Conservation (phyloP, 2,888 invertebrate genomes). For the Cosmia trapezina region DNA sequence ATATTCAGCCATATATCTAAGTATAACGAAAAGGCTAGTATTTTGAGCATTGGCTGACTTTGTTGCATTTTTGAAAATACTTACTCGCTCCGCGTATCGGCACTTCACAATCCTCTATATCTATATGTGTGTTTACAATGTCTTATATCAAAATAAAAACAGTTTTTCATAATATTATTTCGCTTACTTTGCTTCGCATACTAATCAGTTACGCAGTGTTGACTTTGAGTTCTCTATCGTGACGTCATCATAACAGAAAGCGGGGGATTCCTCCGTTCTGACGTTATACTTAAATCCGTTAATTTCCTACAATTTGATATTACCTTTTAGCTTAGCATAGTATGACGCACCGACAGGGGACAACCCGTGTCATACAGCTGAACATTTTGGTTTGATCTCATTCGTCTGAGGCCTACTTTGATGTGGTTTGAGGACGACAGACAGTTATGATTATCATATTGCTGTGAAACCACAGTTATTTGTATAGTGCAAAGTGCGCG, state of each 20-base stretch:
- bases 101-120: too few relatives aligned
- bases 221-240: not conserved
- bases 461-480: not conserved
- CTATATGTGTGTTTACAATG: too few relatives aligned
- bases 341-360: constrained; percentile 8
- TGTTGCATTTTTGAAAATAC: too few relatives aligned
- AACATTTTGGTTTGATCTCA: not conserved
- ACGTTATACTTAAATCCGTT: not conserved
- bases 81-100: too few relatives aligned
- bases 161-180: not conserved
- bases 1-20: too few relatives aligned
- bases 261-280: constrained; percentile 14
- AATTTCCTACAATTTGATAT: not conserved
- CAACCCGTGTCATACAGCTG: constrained; percentile 7
- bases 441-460: constrained; percentile 6
- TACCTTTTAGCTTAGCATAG: not conserved
- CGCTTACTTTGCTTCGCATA: not conserved
- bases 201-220: too few relatives aligned
- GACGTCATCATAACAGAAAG: constrained; percentile 10
- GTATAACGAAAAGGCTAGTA: too few relatives aligned
- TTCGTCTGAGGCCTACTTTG: not conserved
- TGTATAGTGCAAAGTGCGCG: not conserved
- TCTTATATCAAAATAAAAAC: too few relatives aligned
- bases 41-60: not conserved
- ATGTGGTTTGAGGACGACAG: not conserved